Evolutionary conservation across 2,113 vertebrate species (phyloP), one percentile per base, ranked within the genome.

Genomic region (Antennarius striatus): DNA sequence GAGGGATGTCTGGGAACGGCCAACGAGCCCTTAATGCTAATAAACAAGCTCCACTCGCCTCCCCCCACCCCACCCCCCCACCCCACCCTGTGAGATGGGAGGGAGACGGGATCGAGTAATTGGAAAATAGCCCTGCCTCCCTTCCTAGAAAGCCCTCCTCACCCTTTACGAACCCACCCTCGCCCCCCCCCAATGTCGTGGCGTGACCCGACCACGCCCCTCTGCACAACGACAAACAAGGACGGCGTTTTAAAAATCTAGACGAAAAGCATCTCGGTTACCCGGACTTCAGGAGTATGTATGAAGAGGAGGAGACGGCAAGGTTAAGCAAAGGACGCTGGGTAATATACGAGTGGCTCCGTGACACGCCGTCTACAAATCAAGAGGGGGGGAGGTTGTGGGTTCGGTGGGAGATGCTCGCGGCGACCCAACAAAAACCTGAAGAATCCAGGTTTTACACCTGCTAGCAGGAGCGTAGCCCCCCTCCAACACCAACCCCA

Each of bases 101-200:
- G 75, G 53, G 66, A 77, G 75, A 43, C 70, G 83, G 80, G 80
- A 80, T 47, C 64, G 80, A 82, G 75, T 90, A 89, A 92, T 91
- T 91, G 92, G 89, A 87, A 92, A 92, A 91, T 86, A 90, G 88
- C 86, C 83, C 82, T 77, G 79, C 83, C 42, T 52, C 68, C 55
- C 68, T 60, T 80, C 83, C 80, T 62, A 62, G 59, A 79, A 63
- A 88, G 83, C 62, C 39, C 29, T 28, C 28, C 45, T 57, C 14
- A 3, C 39, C 22, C 50, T 53, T n/a, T 6, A 58, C 13, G 47
- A 3, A 32, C 40, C 30, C 70, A 16, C 49, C 5, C 30, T 28
- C 53, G 60, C 22, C 62, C 11, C 54, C 11, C 54, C 48, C 55
- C 50, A 49, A 22, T 22, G 22, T 22, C 22, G 22, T 22, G 22